Conservation (phyloP, 2,113 vertebrate genomes). For the Dasyornis broadbenti region DNA sequence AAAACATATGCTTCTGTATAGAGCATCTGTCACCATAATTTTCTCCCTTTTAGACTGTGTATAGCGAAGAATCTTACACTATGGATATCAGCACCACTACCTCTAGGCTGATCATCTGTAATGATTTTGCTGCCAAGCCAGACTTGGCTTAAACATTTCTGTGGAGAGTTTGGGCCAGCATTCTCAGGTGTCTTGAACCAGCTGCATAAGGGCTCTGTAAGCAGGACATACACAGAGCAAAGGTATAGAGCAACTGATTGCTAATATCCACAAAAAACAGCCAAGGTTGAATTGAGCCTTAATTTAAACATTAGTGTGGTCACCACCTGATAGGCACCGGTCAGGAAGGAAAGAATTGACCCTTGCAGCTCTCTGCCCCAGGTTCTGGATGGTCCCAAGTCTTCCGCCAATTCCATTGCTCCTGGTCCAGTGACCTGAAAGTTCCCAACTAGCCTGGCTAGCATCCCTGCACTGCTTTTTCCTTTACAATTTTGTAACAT, state of each 20-base stretch:
- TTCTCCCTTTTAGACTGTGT: not conserved
- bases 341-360: not conserved
- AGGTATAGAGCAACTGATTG: not conserved
- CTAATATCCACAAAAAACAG: not conserved
- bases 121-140: not conserved
- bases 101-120: not conserved
- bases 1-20: constrained; percentile 7
- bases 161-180: not conserved
- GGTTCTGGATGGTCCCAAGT: not conserved
- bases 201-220: not conserved
- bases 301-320: not conserved
- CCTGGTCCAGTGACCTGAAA: not conserved
- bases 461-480: not conserved
- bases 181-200: not conserved
- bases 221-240: not conserved
- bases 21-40: constrained; percentile 8
- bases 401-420: not conserved
- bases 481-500: not conserved
- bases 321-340: not conserved
- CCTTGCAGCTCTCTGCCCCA: not conserved
- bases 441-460: not conserved
- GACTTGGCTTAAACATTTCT: not conserved
- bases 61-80: not conserved
- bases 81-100: not conserved
- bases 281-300: not conserved